These are phyloP conservation scores for Cartodere bifasciata DNA, from an alignment of 2,888 invertebrate genomes.

Conservation along the genomic window DNA sequence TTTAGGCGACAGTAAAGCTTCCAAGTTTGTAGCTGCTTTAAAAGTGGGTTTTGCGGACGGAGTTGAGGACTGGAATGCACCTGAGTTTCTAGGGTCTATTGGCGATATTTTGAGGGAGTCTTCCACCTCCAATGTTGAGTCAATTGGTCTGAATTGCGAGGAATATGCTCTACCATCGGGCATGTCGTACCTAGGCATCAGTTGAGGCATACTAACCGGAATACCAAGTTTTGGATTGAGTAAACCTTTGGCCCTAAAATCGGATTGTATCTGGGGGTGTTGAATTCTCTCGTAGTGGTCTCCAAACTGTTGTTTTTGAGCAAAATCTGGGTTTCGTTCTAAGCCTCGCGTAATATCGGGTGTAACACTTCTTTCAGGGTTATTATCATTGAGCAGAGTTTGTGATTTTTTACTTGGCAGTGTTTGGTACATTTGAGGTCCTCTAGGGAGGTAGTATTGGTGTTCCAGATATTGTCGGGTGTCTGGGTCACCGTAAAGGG, in stretches of 20 bases:
- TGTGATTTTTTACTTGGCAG: slow-evolving; percentile 36
- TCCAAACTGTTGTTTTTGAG: slow-evolving; percentile 4
- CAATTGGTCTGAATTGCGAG: slow-evolving; percentile 3
- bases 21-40: slow-evolving; percentile 40
- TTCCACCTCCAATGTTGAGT: slow-evolving; percentile 14
- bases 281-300: slow-evolving; percentile 8
- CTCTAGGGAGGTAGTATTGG: slow-evolving; percentile 21
- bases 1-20: slow-evolving; percentile 47
- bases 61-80: slow-evolving; percentile 54
- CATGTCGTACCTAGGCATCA: slow-evolving; percentile 4
- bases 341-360: slow-evolving; percentile 41
- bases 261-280: slow-evolving; percentile 1
- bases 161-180: slow-evolving; percentile 3
- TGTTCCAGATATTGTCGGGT: slow-evolving; percentile 17
- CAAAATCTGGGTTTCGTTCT: slow-evolving; percentile 15
- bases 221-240: slow-evolving; percentile 26
- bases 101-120: slow-evolving; percentile 51
- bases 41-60: slow-evolving; percentile 37
- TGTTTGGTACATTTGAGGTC: slow-evolving; percentile 29
- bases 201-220: slow-evolving; percentile 25
- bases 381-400: slow-evolving; percentile 29
- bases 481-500: slow-evolving; percentile 15
- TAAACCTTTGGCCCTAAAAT: slow-evolving; percentile 17
- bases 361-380: slow-evolving; percentile 36
- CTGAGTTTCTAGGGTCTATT: slow-evolving; percentile 49